Evolutionary conservation across 2,113 vertebrate species (phyloP).

Genomic region (Anolis carolinensis): DNA sequence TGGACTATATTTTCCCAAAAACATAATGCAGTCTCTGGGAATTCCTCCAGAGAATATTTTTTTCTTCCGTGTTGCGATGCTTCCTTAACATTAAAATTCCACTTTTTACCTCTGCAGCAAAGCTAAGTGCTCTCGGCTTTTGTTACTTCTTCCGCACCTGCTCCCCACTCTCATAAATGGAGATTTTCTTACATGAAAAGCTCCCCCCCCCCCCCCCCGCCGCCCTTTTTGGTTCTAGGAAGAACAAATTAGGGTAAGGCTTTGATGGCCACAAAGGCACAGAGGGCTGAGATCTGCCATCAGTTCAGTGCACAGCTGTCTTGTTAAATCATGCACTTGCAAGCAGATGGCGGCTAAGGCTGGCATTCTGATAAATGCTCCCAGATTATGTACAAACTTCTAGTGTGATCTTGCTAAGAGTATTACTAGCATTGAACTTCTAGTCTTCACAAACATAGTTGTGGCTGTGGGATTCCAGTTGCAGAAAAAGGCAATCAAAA

Average conservation of each 20-base stretch:
- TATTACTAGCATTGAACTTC: neutral
- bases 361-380: constrained; percentile 19
- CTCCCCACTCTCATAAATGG: neutral
- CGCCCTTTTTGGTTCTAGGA: neutral
- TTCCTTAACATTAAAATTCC: constrained; percentile 18
- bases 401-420: neutral
- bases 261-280: neutral
- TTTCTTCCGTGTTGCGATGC: neutral
- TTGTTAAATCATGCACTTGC: constrained; percentile 21
- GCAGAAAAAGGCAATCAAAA: too few species aligned
- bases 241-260: neutral
- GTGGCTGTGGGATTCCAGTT: neutral
- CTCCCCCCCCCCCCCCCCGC: too few species aligned
- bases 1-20: constrained; percentile 28
- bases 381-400: constrained; percentile 25
- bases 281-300: constrained; percentile 21
- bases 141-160: neutral
- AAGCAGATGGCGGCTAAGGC: constrained; percentile 10
- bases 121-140: neutral
- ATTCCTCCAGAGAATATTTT: neutral
- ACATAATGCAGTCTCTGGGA: neutral
- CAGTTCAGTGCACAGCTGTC: neutral
- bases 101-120: neutral
- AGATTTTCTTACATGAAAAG: too few species aligned
- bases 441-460: neutral